Conservation (phyloP, 2,113 vertebrate species). For the Podarcis muralis region DNA sequence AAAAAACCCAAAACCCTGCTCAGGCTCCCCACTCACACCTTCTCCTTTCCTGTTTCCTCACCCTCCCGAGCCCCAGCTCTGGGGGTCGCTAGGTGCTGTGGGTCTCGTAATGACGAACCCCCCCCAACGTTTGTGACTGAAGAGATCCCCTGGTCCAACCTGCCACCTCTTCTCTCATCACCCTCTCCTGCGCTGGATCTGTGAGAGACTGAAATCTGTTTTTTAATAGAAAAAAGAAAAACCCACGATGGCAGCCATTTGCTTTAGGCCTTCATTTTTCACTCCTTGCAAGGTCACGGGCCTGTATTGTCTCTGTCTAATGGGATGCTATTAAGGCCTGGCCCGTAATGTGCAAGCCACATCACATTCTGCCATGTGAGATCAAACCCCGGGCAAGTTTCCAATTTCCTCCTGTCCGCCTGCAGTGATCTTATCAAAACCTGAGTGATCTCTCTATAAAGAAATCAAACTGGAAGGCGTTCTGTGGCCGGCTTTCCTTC, state of each 20-base stretch:
- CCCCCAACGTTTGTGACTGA: slow-evolving; percentile 58
- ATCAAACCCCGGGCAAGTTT: slow-evolving; percentile 72
- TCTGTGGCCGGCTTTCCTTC: background rate
- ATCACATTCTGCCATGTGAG: slow-evolving; percentile 43
- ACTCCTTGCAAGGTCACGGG: slow-evolving; percentile 71
- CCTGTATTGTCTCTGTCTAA: slow-evolving; percentile 67
- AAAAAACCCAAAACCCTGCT: too few relatives aligned
- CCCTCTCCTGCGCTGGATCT: background rate
- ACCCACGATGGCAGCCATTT: slow-evolving; percentile 16
- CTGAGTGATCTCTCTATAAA: slow-evolving; percentile 70
- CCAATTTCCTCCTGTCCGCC: slow-evolving; percentile 77
- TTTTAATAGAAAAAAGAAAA: background rate
- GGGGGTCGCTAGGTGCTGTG: slow-evolving; percentile 21
- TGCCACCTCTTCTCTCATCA: background rate
- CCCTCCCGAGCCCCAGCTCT: slow-evolving; percentile 66
- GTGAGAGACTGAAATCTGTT: background rate
- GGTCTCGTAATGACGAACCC: background rate
- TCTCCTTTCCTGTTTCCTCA: slow-evolving; percentile 3
- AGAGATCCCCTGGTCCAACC: slow-evolving; percentile 39
- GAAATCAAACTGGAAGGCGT: slow-evolving; percentile 37
- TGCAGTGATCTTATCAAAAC: slow-evolving; percentile 66
- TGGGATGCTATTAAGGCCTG: slow-evolving; percentile 66
- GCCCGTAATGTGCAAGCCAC: slow-evolving; percentile 49
- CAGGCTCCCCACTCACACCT: background rate
- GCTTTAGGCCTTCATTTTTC: slow-evolving; percentile 68